These are phyloP conservation scores for Trachelus iudaicus DNA, from an alignment of 2,888 invertebrate species.

Conservation along the genomic window DNA sequence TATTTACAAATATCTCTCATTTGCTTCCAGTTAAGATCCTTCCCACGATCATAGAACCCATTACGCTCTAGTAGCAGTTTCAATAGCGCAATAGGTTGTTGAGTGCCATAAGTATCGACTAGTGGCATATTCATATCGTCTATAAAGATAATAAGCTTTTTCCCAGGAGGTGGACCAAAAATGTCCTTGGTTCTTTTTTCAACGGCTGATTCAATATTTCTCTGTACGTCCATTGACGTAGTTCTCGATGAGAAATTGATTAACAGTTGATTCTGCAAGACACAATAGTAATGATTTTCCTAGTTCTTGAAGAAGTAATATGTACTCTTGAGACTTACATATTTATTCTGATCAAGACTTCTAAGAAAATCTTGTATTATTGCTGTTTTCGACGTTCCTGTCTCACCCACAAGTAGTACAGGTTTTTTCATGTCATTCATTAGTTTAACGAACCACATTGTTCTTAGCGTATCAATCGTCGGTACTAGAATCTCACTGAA, in stretches of 20 bases:
- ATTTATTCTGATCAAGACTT: slow-evolving; percentile 75
- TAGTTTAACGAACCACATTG: slow-evolving; percentile 80
- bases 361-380: slow-evolving; percentile 85
- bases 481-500: slow-evolving; percentile 91
- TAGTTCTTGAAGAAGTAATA: not conserved
- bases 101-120: slow-evolving; percentile 89
- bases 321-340: slow-evolving; percentile 67
- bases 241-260: slow-evolving; percentile 94
- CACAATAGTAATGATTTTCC: slow-evolving; percentile 15
- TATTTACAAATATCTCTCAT: slow-evolving; percentile 78
- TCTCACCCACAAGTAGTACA: slow-evolving; percentile 87
- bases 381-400: slow-evolving; percentile 93
- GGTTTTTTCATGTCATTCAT: slow-evolving; percentile 84
- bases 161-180: slow-evolving; percentile 91
- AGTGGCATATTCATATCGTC: slow-evolving; percentile 97
- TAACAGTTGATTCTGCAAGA: slow-evolving; percentile 77
- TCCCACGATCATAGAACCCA: slow-evolving; percentile 90
- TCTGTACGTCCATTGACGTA: slow-evolving; percentile 90
- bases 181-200: slow-evolving; percentile 92
- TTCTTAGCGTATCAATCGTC: slow-evolving; percentile 86
- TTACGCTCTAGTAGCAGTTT: slow-evolving; percentile 89
- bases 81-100: slow-evolving; percentile 92
- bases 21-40: slow-evolving; percentile 90
- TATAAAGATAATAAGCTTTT: slow-evolving; percentile 88
- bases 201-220: slow-evolving; percentile 86